Conservation (phyloP, 1,140 invertebrate species). For the Euglossa dilemma region DNA sequence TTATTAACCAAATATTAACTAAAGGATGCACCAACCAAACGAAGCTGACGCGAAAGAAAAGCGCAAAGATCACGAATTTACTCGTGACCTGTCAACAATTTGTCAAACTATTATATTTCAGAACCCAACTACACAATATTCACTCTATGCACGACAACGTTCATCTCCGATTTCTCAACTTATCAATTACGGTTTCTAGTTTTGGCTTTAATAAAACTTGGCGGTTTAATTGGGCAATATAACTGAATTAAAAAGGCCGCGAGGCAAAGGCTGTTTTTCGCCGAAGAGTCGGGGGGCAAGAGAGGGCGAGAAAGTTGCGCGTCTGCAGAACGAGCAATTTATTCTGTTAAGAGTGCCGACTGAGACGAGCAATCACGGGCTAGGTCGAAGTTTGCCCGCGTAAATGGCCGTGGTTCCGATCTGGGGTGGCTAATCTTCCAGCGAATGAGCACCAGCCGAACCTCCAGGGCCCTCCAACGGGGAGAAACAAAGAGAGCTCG, state of each 20-base stretch:
- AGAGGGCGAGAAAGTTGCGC: conserved; percentile 24
- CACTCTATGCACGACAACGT: no score
- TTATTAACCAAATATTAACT: no score
- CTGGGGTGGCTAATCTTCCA: conserved; percentile 69
- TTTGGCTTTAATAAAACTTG: no score
- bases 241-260: background rate
- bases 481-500: conserved; percentile 66
- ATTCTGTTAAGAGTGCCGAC: conserved; percentile 60
- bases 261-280: background rate
- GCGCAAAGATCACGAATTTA: no score
- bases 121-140: no score
- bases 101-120: no score
- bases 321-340: conserved; percentile 63
- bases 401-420: conserved; percentile 64
- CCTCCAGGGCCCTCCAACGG: conserved; percentile 77
- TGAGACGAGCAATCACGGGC: conserved; percentile 61
- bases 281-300: conserved; percentile 27
- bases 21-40: no score
- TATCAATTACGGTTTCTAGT: no score
- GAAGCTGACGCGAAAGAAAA: no score
- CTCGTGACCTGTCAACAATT: no score
- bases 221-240: background rate
- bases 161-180: no score
- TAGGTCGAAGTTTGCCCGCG: conserved; percentile 62
- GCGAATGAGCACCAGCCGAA: conserved; percentile 73